Evolutionary conservation across 2,888 invertebrate species (phyloP).

Genomic region (Tachina grossa): DNA sequence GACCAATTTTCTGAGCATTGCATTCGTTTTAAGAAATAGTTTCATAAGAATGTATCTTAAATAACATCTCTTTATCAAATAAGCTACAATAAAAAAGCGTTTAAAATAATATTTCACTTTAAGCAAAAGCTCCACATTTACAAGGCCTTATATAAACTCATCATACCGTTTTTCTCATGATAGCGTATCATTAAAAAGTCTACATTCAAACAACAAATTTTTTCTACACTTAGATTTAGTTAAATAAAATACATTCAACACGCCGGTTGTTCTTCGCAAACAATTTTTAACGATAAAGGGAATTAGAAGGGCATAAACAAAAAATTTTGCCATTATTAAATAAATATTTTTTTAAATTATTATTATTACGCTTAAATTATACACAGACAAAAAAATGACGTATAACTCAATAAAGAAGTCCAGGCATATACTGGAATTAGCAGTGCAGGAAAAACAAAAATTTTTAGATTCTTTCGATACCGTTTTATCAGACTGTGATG

Average conservation of each 20-base stretch:
- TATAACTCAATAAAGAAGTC: constrained; percentile 11
- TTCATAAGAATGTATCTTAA: too few relatives aligned
- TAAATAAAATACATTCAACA: constrained; percentile 27
- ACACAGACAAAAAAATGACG: constrained; percentile 20
- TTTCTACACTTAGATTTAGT: constrained; percentile 40
- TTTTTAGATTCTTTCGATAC: constrained; percentile 83
- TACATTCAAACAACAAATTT: constrained; percentile 22
- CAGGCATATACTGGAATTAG: constrained; percentile 67
- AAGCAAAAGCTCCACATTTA: neutral
- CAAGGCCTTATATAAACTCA: neutral
- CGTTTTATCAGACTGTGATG: constrained; percentile 85
- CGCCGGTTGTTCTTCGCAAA: constrained; percentile 26
- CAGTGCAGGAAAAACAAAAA: constrained; percentile 73
- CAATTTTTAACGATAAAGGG: neutral
- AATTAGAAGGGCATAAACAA: constrained; percentile 17
- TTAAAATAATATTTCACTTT: neutral
- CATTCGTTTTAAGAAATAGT: too few relatives aligned
- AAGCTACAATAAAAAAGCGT: neutral
- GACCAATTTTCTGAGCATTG: too few relatives aligned
- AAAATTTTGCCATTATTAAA: neutral
- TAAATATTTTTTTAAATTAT: neutral
- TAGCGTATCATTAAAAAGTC: constrained; percentile 5
- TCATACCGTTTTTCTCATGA: neutral
- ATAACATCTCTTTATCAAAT: neutral
- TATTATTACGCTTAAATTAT: constrained; percentile 78